Base-by-base conservation (phyloP, 2,113 vertebrate species). In the Nycticorax nycticorax region DNA sequence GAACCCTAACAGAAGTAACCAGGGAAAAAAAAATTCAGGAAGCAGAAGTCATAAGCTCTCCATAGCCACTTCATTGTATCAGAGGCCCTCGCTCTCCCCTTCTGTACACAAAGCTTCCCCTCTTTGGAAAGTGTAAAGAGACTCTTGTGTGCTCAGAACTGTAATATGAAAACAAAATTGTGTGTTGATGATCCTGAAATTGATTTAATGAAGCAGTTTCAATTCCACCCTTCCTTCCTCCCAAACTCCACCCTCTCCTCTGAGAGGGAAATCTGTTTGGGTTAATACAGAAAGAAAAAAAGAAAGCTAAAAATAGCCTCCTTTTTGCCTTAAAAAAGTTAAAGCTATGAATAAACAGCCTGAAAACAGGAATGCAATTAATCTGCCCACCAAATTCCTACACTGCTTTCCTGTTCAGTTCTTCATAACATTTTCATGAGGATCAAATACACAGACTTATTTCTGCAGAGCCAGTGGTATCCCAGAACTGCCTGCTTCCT, bases 161-260 rank as follows among this genome's bases (percentile, higher is more conserved):
- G 60, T 20, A 63, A 72, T 6, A 12, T 81, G 59, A 94, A 96
- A 94, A 91, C 68, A 90, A 89, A 95, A 87, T 60, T 4, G 2
- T 37, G 37, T n/a, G 23, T 30, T 75, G 86, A 77, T 68, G 43
- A 71, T 56, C 79, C 55, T 64, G 57, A 87, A 91, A 84, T 7
- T 19, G 39, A 60, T 67, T 91, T 92, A 92, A 87, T 68, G 56
- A 85, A 92, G 47, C 52, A 17, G 43, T 43, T 93, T 81, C 63
- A 89, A 39, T 91, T 79, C 93, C 87, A 81, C 95, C 89, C 89
- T 94, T 92, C 93, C 93, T 95, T 95, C 87, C 94, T 89, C 19
- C 21, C 64, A 94, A 48, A 48, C 69, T 89, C 89, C 92, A 95
- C 94, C 95, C 73, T 92, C 80, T 92, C 77, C 56, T 96, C 84